Conservation (phyloP, 2,888 invertebrate species). For the Pyrochroa serraticornis region DNA sequence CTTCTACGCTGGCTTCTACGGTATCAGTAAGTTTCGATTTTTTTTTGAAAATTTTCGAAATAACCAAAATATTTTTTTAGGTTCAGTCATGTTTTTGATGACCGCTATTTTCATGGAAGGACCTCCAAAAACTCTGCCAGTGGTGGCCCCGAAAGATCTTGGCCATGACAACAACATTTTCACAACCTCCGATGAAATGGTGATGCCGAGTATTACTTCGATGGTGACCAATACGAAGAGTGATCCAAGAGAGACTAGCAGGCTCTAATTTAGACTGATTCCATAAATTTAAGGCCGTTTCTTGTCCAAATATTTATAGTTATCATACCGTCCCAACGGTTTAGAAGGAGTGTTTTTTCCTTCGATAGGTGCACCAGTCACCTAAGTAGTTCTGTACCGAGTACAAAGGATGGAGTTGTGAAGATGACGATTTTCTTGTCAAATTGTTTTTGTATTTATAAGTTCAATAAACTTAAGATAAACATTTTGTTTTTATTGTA, state of each 20-base stretch:
- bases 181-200: constrained; percentile 51
- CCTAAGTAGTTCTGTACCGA: no score
- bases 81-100: constrained; percentile 80
- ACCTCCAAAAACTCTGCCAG: no score
- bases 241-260: constrained; percentile 41
- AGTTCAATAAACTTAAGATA: no score
- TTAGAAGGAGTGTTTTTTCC: no score
- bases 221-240: constrained; percentile 44
- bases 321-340: no score
- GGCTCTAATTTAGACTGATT: constrained; percentile 31
- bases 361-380: no score
- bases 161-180: constrained; percentile 55
- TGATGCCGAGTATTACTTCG: constrained; percentile 48
- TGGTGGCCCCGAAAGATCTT: constrained; percentile 35
- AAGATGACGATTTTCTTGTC: no score
- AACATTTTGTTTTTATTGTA: no score
- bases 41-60: neutral
- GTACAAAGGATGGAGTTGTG: no score
- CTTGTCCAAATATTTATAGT: no score
- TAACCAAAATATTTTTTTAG: constrained; percentile 56
- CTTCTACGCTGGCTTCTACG: constrained; percentile 87
- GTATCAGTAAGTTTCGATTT: constrained; percentile 82
- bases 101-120: constrained; percentile 61
- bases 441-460: no score
- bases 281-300: no score